Evolutionary conservation across 2,888 invertebrate genomes (phyloP), one percentile per base, ranked within the genome.

Genomic region (Stegana nigrithorax): DNA sequence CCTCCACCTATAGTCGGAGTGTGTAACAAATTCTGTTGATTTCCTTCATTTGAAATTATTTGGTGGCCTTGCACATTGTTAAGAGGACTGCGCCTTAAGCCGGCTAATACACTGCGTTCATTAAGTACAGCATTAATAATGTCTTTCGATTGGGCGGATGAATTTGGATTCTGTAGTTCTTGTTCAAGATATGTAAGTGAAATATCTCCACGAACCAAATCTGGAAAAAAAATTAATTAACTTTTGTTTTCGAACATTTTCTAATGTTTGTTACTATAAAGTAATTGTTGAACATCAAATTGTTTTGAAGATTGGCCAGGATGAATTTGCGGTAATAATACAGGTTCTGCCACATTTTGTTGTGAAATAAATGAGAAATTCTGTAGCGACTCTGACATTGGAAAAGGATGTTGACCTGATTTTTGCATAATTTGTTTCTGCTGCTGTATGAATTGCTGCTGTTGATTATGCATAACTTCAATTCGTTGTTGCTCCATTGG

Each of bases 141-240:
- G 6, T 83, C 82, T 42, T 73, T 82, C 7, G 72, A 67, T 7
- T 69, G 73, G 3, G 69, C 63, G 5, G 72, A 53, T 51, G 70
- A 71, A 50, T 67, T 77, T 0, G 81, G 79, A 85, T 93, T 93
- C 75, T 88, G 88, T 60, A 93, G 87, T 82, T 94, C 93, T 82
- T 93, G 92, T 83, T 93, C 90, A 71, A 94, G 85, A 79, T 92
- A 90, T 77, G 91, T 91, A 26, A 89, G 88, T 1, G 93, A 92
- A 64, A 94, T 90, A 84, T 94, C 93, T 62, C 93, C 93, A 21
- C 91, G 90, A 75, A 91, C 90, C 78, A 94, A 85, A 70, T 92
- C 92, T 82, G 45, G 12, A 6, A n/a, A 60, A 56, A 64, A 66
- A 56, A 32, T 10, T 39, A n/a, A n/a, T 39, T n/a, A 39, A 39